phyloP scores from a whole-genome alignment of 2,113 vertebrate species.

The Pangasianodon hypophthalmus region DNA sequence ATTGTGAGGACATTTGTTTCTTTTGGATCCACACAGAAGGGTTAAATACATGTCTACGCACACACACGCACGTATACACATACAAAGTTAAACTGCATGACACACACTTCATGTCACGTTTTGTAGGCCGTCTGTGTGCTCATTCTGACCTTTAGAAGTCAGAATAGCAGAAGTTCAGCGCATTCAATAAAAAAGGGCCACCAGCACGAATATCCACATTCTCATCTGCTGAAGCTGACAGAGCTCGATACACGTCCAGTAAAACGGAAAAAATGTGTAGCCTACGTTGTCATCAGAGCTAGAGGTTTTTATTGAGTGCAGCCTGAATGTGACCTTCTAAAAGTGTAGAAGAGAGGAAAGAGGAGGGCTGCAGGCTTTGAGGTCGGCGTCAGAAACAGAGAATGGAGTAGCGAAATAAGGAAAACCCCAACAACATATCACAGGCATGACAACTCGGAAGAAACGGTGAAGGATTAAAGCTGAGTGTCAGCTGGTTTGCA shows the following conservation, averaged over 20 bases:
- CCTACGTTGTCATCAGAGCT: slow-evolving; percentile 41
- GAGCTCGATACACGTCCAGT: slow-evolving; percentile 38
- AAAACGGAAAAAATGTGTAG: slow-evolving; percentile 37
- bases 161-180: slow-evolving; percentile 57
- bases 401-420: neutral
- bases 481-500: neutral
- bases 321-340: slow-evolving; percentile 44
- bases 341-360: slow-evolving; percentile 19
- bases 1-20: neutral
- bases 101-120: slow-evolving; percentile 66
- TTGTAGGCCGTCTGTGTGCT: slow-evolving; percentile 61
- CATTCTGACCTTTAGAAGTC: slow-evolving; percentile 64
- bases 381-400: neutral
- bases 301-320: slow-evolving; percentile 18
- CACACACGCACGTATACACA: neutral
- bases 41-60: neutral
- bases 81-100: slow-evolving; percentile 64
- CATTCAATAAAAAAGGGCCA: slow-evolving; percentile 65
- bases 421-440: neutral
- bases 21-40: neutral
- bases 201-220: slow-evolving; percentile 36
- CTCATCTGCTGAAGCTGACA: slow-evolving; percentile 19
- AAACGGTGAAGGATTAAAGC: neutral
- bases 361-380: neutral
- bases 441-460: neutral